Evolutionary conservation across 1,140 invertebrate genomes (phyloP).

Genomic region (Macrosteles quadrilineatus): DNA sequence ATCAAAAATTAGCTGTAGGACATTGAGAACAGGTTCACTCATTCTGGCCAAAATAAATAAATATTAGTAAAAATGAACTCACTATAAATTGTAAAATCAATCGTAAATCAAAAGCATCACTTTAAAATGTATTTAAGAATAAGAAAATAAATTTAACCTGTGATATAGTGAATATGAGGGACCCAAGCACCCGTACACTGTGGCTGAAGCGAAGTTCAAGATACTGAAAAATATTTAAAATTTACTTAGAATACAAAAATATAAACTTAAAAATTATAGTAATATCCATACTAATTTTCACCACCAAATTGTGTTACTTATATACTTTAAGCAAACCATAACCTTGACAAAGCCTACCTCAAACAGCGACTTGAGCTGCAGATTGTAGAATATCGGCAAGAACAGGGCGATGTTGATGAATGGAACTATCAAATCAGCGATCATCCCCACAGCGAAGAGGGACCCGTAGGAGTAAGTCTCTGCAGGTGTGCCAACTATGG

Average conservation of each 20-base stretch:
- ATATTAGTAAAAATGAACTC: too few species aligned
- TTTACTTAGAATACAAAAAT: too few species aligned
- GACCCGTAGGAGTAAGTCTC: constrained; percentile 8
- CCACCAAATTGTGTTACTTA: too few species aligned
- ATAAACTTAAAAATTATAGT: too few species aligned
- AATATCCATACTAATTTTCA: too few species aligned
- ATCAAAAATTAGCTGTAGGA: too few species aligned
- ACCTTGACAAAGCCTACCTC: constrained; percentile 25
- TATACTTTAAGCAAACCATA: too few species aligned
- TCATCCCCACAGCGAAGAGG: neutral
- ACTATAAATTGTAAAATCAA: too few species aligned
- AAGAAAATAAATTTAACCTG: constrained; percentile 11
- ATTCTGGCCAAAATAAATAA: too few species aligned
- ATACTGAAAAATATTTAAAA: constrained; percentile 19
- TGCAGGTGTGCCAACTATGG: neutral
- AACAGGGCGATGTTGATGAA: neutral
- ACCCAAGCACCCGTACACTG: neutral
- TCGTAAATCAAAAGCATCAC: too few species aligned
- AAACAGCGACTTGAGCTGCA: constrained; percentile 25
- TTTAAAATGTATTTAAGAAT: too few species aligned
- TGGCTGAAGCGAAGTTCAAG: neutral
- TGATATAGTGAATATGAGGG: constrained; percentile 4
- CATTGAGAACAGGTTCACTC: too few species aligned
- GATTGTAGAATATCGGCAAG: constrained; percentile 15
- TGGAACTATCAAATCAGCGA: neutral